These are phyloP conservation scores for Tychaedon coryphoeus DNA, from an alignment of 2,113 vertebrate genomes.

Conservation along the genomic window DNA sequence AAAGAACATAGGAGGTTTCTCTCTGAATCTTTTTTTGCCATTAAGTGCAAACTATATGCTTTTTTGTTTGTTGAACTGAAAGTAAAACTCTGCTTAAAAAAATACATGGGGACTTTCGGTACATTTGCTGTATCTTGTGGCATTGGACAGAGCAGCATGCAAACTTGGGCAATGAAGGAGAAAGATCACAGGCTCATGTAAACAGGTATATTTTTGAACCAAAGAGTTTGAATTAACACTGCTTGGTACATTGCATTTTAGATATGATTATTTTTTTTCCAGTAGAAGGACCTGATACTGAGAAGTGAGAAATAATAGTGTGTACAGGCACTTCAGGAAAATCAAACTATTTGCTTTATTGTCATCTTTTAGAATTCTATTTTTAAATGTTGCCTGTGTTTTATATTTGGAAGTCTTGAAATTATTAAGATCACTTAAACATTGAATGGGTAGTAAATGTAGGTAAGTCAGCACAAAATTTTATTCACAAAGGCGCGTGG, in stretches of 20 bases:
- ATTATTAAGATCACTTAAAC: neutral
- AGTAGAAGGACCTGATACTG: neutral
- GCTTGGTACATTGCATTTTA: neutral
- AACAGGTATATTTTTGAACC: neutral
- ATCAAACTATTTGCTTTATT: neutral
- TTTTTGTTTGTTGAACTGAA: neutral
- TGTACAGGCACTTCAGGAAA: neutral
- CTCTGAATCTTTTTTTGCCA: neutral
- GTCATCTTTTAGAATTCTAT: neutral
- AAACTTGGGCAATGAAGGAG: neutral
- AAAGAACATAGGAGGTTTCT: neutral
- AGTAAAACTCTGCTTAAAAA: neutral
- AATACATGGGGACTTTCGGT: neutral
- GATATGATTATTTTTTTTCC: neutral
- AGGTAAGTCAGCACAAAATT: neutral
- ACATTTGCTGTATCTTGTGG: neutral
- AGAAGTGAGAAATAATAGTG: neutral
- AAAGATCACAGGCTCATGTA: neutral
- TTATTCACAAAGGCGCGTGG: rapidly evolving
- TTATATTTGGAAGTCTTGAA: neutral
- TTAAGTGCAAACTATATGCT: neutral
- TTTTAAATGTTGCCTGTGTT: neutral
- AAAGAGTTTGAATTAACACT: neutral
- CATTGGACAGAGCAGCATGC: neutral
- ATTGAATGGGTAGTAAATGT: neutral